Evolutionary conservation across 2,797 vertebrate genomes (phyloP), one percentile per base, ranked within the genome.

Genomic region (Muscicapa striata): DNA sequence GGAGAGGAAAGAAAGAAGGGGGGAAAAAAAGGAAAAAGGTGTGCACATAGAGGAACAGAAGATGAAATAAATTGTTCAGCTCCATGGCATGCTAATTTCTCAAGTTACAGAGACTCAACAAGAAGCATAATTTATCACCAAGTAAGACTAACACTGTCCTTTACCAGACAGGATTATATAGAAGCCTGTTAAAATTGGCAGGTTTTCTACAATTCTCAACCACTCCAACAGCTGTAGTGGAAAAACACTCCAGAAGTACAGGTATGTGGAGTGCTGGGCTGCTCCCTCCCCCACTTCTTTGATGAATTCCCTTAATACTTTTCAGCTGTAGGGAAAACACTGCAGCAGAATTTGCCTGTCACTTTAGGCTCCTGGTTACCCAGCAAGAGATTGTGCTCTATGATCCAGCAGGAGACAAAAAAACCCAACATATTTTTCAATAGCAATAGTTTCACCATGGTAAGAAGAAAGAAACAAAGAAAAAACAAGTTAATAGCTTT

Each of bases 201-300:
- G 48, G 40, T 58, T 89, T 87, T 69, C 75, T 59, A 55, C 2
- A 5, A 68, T 70, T 58, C 54, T 66, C 48, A 93, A 62, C 15
- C 12, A 26, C 29, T 89, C 43, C 72, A 85, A 67, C 19, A 75
- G 48, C 20, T 87, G 34, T 29, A 57, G n/a, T 14, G 36, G 73
- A 85, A 95, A 95, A 96, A 78, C 6, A 21, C 54, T 83, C 54
- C 74, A 83, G 68, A 87, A 83, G 27, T 7, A 10, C 84, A 94
- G 82, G 87, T 79, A 94, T 3, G 3, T 83, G 74, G 55, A 88
- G 70, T 10, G 2, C 64, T 73, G 69, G 43, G 41, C 55, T 94
- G 24, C 9, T 92, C 59, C 63, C 59, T 85, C 66, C 63, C 32
- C 41, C 15, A 6, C 23, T 58, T 84, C 84, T 84, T 80, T 87